Conservation (phyloP, 2,797 vertebrate genomes). For the Crocidura indochinensis region DNA sequence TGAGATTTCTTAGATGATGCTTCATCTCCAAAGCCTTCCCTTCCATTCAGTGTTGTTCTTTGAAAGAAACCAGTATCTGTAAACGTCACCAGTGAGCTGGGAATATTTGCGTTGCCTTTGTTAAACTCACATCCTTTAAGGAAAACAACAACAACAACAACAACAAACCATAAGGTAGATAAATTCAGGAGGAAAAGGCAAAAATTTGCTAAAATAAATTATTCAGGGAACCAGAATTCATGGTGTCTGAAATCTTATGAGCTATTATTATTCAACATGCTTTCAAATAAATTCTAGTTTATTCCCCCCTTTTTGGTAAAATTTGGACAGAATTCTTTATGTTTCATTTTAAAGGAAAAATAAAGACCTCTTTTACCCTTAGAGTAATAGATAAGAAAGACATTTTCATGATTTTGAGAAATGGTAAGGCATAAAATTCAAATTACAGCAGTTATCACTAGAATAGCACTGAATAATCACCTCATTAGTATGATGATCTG, state of each 20-base stretch:
- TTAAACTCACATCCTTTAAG: not conserved
- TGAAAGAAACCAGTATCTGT: not conserved
- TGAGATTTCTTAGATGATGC: not conserved
- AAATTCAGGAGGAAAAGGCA: not conserved
- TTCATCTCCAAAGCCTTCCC: not conserved
- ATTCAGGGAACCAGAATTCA: slow-evolving; percentile 30
- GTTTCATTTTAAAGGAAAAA: not conserved
- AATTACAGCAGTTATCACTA: slow-evolving; percentile 80
- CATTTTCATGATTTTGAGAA: slow-evolving; percentile 77
- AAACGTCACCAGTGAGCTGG: not conserved
- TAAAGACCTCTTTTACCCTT: not conserved
- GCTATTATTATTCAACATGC: slow-evolving; percentile 14
- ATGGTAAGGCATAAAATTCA: slow-evolving; percentile 83
- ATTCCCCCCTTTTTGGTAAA: slow-evolving; percentile 40
- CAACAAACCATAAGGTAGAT: not conserved
- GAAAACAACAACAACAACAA: not conserved
- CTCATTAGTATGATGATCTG: slow-evolving; percentile 84
- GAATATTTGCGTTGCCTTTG: not conserved
- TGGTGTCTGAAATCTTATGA: slow-evolving; percentile 19
- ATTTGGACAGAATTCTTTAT: slow-evolving; percentile 52
- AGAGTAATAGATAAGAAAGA: slow-evolving; percentile 60
- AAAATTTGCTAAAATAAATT: slow-evolving; percentile 49
- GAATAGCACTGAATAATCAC: slow-evolving; percentile 83
- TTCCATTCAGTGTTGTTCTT: fast-evolving
- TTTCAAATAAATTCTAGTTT: slow-evolving; percentile 65